Base-by-base conservation (phyloP, 2,888 invertebrate genomes). In the Megamerina dolium region DNA sequence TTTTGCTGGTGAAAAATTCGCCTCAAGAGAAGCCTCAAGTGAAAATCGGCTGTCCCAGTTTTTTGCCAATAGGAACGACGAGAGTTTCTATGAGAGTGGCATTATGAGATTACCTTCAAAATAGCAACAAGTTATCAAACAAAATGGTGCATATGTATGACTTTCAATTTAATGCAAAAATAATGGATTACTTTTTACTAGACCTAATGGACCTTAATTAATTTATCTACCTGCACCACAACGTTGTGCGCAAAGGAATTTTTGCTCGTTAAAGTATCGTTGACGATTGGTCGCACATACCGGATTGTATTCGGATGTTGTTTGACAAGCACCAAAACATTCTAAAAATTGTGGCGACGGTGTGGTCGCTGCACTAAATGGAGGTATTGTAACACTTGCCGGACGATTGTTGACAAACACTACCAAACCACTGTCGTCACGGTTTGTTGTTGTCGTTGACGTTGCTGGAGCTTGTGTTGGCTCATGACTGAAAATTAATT, bases 231-330 rank as follows among this genome's bases (percentile, higher is more conserved):
- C 56, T 50, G 60, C 58, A n/a, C 71, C 71, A 48, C 71, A 71
- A 5, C 46, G 43, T 4, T 55, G 55, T 1, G 71, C 68, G 37
- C 71, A 71, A 33, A 60, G 56, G 21, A 65, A 66, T 37, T 67
- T 67, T 40, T 66, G 64, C 36, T 61, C 60, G 45, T 71, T 71
- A 16, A 50, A 48, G 44, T 70, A 71, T 23, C 58, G 34, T 23
- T 63, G 55, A 19, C 55, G 55, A 48, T 71, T 62, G 32, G 57
- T 64, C 12, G 62, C 71, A 48, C 71, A 71, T 37, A 71, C 57
- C 2, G 71, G 71, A 59, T 64, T 71, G 26, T 70, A 71, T 45
- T 71, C 63, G 0, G 65, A 45, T 0, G 70, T 70, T 1, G 70
- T 64, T 4, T 58, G 64, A 38, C 71, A 71, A n/a, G 49, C 51